phyloP scores from a whole-genome alignment of 2,113 vertebrate species.

The Tapirus terrestris region DNA sequence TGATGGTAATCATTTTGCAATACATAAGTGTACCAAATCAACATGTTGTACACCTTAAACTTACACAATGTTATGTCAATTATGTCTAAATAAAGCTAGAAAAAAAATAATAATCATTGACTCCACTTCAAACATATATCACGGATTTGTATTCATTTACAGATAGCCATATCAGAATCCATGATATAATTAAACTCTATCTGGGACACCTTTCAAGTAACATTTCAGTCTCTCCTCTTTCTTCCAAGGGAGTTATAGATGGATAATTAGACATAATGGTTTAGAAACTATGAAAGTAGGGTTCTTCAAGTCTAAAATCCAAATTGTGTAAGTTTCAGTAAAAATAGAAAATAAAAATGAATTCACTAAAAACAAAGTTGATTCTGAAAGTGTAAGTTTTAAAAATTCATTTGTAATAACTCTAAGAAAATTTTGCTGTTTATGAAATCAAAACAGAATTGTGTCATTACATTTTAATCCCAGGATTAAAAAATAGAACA shows the following conservation, averaged over 20 bases:
- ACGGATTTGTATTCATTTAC: background rate
- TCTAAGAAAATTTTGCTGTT: background rate
- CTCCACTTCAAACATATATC: background rate
- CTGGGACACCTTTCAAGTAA: background rate
- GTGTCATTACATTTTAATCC: background rate
- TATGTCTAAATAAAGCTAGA: background rate
- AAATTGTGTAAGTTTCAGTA: background rate
- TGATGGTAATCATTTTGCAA: background rate
- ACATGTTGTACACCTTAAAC: background rate
- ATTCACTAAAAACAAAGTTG: background rate
- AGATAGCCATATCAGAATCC: background rate
- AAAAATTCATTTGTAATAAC: background rate
- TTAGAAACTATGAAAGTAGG: background rate
- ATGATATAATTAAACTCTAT: background rate
- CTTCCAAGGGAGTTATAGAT: background rate
- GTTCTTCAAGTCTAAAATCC: background rate
- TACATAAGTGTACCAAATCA: background rate
- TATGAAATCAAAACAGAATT: constrained; percentile 12
- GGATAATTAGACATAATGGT: background rate
- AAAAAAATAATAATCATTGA: background rate
- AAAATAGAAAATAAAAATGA: background rate
- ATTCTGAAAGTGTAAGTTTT: background rate
- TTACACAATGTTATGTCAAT: background rate
- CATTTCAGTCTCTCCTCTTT: background rate
- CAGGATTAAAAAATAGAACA: background rate